Conservation (phyloP, 2,113 vertebrate species). For the Dolichotis patagonum region DNA sequence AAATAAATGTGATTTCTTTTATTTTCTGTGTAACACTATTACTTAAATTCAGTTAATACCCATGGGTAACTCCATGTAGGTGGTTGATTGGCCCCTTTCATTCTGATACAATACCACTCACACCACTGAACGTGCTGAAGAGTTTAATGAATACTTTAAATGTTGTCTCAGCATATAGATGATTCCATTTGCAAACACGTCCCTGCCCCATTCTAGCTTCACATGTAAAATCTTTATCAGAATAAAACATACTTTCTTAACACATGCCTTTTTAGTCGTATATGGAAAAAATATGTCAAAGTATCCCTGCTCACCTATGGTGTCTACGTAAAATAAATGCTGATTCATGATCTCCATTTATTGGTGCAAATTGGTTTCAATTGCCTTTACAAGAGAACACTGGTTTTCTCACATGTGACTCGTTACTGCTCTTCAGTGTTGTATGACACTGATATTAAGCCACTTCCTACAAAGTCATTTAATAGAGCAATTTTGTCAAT, state of each 20-base stretch:
- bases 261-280: neutral
- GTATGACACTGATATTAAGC: neutral
- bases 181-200: neutral
- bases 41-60: neutral
- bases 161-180: neutral
- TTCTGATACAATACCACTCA: fast-evolving
- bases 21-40: neutral
- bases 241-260: neutral
- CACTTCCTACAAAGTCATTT: neutral
- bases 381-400: neutral
- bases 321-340: neutral
- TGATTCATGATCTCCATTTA: neutral
- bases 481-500: neutral
- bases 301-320: neutral
- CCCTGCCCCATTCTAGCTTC: neutral
- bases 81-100: neutral
- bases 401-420: neutral
- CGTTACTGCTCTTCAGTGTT: neutral
- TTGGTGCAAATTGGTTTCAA: neutral
- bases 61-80: fast-evolving
- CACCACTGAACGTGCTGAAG: neutral
- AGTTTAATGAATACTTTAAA: neutral
- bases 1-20: neutral
- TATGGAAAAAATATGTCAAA: neutral
- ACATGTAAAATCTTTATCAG: neutral